Conservation (phyloP, 2,113 vertebrate species). For the Bucco capensis region DNA sequence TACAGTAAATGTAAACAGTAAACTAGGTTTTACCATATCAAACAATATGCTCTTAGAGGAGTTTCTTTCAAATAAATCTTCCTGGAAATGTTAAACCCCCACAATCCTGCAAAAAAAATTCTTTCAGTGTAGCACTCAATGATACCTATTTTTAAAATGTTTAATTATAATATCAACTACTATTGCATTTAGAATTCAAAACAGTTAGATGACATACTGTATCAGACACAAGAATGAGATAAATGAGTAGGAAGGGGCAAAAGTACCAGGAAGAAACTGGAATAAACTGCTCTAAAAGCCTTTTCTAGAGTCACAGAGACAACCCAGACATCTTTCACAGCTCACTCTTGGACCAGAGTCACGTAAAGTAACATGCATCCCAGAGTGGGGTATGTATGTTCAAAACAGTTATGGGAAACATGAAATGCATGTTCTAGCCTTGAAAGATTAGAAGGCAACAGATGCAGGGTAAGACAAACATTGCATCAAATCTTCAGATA, state of each 20-base stretch:
- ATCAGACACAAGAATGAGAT: background rate
- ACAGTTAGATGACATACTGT: background rate
- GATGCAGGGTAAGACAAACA: background rate
- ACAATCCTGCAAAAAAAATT: background rate
- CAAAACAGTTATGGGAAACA: background rate
- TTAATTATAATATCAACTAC: background rate
- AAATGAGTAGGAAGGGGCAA: background rate
- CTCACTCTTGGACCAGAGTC: background rate
- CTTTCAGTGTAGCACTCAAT: background rate
- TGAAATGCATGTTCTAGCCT: background rate
- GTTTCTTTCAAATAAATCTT: background rate
- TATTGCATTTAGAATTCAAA: background rate
- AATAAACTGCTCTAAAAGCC: background rate
- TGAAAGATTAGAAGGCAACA: background rate
- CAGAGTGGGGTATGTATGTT: background rate
- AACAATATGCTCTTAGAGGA: background rate
- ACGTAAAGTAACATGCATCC: background rate
- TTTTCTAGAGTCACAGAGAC: background rate
- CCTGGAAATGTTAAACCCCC: background rate
- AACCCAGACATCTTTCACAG: background rate
- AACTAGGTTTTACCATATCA: background rate
- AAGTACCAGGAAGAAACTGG: background rate
- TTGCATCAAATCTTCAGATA: background rate
- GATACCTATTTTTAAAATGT: background rate
- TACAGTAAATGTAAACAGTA: background rate